A percentile compares a stretch with the other conserved stretches of the same genome.
These are phyloP conservation scores for Daubentonia madagascariensis DNA, from an alignment of 2,113 vertebrate genomes.

Conservation along the genomic window DNA sequence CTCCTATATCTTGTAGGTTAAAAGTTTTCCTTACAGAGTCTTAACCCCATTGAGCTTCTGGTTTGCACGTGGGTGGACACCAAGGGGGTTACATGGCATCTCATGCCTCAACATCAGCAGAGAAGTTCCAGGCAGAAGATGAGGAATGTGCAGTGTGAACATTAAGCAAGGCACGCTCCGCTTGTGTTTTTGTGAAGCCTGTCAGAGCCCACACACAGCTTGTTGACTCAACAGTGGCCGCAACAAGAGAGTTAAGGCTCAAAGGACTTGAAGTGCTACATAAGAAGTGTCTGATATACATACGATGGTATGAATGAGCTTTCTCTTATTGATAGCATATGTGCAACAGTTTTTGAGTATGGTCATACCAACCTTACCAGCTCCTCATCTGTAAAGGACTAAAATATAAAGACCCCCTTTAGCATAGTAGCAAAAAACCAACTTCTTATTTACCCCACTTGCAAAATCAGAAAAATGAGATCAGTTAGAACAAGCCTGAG, in stretches of 20 bases:
- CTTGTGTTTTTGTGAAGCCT: background rate
- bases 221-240: background rate
- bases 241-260: background rate
- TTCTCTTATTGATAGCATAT: background rate
- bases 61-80: background rate
- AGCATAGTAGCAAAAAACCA: background rate
- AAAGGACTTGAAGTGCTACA: background rate
- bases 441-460: background rate
- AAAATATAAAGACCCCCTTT: background rate
- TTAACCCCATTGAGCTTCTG: background rate
- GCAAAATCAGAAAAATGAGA: background rate
- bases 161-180: background rate
- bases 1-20: background rate
- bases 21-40: background rate
- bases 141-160: fast-evolving
- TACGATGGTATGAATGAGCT: background rate
- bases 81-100: fast-evolving
- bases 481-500: background rate
- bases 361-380: background rate
- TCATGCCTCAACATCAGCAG: background rate
- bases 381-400: background rate
- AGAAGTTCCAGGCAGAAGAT: background rate
- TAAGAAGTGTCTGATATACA: background rate
- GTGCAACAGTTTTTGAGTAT: background rate
- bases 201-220: background rate